Percentiles rank a stretch among this genome's conserved stretches.
Conservation (phyloP, 2,113 vertebrate species). For the Chroicocephalus ridibundus region DNA sequence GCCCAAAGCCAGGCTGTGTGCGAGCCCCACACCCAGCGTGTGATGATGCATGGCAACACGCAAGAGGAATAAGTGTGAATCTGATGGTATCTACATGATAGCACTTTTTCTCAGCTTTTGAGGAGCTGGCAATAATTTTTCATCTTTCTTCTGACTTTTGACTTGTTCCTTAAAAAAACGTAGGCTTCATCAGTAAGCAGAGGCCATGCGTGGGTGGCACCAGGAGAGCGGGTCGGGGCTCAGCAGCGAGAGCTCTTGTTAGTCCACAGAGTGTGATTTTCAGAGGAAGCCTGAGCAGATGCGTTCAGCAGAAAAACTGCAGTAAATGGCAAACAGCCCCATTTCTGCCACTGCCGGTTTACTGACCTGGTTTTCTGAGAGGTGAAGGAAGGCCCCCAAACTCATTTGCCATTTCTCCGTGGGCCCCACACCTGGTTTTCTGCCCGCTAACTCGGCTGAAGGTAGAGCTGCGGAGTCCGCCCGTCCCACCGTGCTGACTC, state of each 20-base stretch:
- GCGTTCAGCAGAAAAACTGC: background rate
- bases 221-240: background rate
- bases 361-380: background rate
- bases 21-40: fast-evolving
- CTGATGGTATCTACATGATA: background rate
- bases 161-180: background rate
- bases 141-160: background rate
- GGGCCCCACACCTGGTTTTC: background rate
- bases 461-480: background rate
- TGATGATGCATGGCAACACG: background rate
- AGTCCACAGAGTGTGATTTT: background rate
- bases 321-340: background rate
- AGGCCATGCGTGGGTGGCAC: background rate
- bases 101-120: background rate
- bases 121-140: background rate
- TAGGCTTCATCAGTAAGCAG: background rate
- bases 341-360: background rate
- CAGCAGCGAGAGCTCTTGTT: background rate
- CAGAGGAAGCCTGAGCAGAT: background rate
- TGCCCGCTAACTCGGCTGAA: background rate
- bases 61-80: background rate
- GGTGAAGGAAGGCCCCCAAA: background rate
- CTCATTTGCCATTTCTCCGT: background rate
- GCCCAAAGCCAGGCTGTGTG: background rate
- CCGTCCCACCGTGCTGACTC: background rate